Percentiles rank a stretch among this genome's conserved stretches.
Conservation (phyloP, 2,888 invertebrate genomes). For the Papilio demoleus region DNA sequence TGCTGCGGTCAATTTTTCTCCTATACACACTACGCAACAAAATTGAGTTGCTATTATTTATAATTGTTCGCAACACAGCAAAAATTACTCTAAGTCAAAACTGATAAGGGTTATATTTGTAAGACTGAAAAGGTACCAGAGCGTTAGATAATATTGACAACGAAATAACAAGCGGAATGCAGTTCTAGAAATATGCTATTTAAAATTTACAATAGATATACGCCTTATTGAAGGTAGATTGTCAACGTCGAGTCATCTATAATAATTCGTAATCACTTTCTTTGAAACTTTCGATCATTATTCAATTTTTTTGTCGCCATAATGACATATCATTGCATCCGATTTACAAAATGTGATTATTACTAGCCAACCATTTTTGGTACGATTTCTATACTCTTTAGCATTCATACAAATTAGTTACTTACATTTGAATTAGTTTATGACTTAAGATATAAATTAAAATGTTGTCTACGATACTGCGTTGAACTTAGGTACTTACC, state of each 20-base stretch:
- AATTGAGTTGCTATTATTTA: slow-evolving; percentile 19
- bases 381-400: background rate
- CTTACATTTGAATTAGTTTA: too few species aligned
- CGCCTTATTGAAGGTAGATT: slow-evolving; percentile 6
- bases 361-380: background rate
- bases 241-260: slow-evolving; percentile 8
- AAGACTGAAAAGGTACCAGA: background rate
- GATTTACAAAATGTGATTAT: background rate
- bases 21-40: slow-evolving; percentile 20
- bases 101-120: slow-evolving; percentile 3
- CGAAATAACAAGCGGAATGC: slow-evolving; percentile 21
- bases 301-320: slow-evolving; percentile 1
- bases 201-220: slow-evolving; percentile 8
- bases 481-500: too few species aligned
- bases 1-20: slow-evolving; percentile 36
- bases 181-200: slow-evolving; percentile 20
- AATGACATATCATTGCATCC: background rate
- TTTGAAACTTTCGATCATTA: slow-evolving; percentile 8
- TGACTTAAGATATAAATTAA: too few species aligned
- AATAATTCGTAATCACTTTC: slow-evolving; percentile 13
- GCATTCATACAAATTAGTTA: background rate
- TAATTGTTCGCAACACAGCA: slow-evolving; percentile 7
- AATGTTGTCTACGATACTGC: too few species aligned
- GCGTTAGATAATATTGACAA: slow-evolving; percentile 14
- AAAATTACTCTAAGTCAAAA: background rate